These are phyloP conservation scores for Sebastes taczanowskii DNA, from an alignment of 2,797 vertebrate genomes.

Conservation along the genomic window DNA sequence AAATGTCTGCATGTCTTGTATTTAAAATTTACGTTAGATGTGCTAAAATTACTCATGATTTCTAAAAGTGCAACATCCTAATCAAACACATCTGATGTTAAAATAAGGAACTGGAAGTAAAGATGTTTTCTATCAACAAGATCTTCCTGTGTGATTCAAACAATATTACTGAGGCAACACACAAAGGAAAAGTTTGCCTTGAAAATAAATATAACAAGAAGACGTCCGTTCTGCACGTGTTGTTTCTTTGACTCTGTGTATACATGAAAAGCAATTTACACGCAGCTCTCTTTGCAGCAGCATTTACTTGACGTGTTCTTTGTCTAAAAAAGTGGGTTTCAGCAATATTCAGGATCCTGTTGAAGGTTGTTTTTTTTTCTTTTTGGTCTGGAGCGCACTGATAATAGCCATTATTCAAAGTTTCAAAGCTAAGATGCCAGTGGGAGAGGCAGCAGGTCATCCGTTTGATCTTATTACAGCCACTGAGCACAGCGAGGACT, in stretches of 20 bases:
- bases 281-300: constrained; percentile 30
- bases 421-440: constrained; percentile 35
- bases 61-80: neutral
- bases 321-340: constrained; percentile 56
- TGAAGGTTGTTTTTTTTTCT: constrained; percentile 54
- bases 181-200: constrained; percentile 3
- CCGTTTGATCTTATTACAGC: constrained; percentile 26
- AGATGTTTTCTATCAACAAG: neutral
- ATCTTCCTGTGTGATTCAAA: constrained; percentile 5
- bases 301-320: constrained; percentile 56
- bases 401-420: constrained; percentile 66
- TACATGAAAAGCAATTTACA: constrained; percentile 35
- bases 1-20: neutral
- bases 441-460: constrained; percentile 32
- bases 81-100: neutral
- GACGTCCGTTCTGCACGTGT: neutral
- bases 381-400: constrained; percentile 56
- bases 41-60: neutral
- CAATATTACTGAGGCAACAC: neutral
- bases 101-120: neutral
- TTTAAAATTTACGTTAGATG: neutral
- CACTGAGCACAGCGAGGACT: constrained; percentile 20
- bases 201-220: constrained; percentile 34
- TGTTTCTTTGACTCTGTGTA: constrained; percentile 22
- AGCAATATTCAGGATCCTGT: constrained; percentile 67